Evolutionary conservation across 2,888 invertebrate species (phyloP), one percentile per base, ranked within the genome.

Genomic region (Cheilosia vulpina): DNA sequence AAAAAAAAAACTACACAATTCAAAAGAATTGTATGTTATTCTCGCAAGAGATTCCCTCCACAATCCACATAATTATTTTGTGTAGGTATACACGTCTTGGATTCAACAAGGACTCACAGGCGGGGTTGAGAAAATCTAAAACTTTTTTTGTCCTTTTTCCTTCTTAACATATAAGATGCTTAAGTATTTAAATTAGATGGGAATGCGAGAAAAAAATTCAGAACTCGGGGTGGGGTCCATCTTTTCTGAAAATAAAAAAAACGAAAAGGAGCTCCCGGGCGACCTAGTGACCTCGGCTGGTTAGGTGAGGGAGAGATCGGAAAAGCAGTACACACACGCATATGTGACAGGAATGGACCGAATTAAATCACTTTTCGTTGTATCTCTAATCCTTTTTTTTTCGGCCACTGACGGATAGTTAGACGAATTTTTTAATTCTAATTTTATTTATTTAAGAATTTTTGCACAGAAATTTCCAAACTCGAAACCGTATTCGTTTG

Each of bases 201-300:
- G 45, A 69, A 69, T 13, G 38, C 2, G 13, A 19, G 27, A 15
- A 19, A 47, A 31, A 41, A 47, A 60, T 7, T 41, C 19, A 66
- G 55, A 50, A 43, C 58, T 53, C 13, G 62, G 85, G 81, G 81
- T 81, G 81, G 85, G 85, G 85, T 72, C 68, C 21, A 38, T 31
- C 27, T 57, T 75, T 55, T 45, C 19, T 55, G 55, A 45, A 41
- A 34, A 21, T 1, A 43, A 53, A 60, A 55, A 66, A 60, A 27
- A 27, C 6, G 7, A 27, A 38, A 69, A 72, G 21, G 78, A 88
- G 87, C 88, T 88, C 91, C 91, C 90, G 91, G 91, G 90, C 91
- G 92, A 92, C 92, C 92, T 92, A 92, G 90, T 92, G 91, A 92
- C 92, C 91, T 92, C 90, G 82, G 76, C 68, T 81, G 57, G 52